Base-by-base conservation (phyloP, 2,797 vertebrate genomes). In the Melopsittacus undulatus region DNA sequence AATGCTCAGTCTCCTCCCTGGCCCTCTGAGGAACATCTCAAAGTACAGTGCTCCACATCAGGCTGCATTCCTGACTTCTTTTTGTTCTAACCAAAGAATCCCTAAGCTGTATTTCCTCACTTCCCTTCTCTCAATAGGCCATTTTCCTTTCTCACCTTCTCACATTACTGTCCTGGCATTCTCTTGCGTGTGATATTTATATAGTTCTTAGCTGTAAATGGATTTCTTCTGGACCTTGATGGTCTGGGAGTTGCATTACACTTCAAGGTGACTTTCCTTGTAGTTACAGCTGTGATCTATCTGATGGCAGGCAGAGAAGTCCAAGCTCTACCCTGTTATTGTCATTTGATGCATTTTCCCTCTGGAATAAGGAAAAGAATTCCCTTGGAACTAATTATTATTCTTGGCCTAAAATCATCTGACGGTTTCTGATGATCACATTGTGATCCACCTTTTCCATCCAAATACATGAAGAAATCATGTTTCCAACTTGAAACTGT, bases 221-320 rank as follows among this genome's bases (percentile, higher is more conserved):
- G 91, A 54, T 95, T 96, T 94, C 70, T 94, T 79, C 56, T 95
- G 93, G 61, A 46, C n/a, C 77, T 79, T 20, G 83, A 17, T 51
- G 51, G 13, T 73, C 67, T 92, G 46, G 90, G 95, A 96, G 62
- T 95, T 96, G 74, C 68, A 30, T 95, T 92, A 90, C 73, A 62
- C 68, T 90, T 80, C 93, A 95, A 95, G 88, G 92, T 95, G 77
- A 93, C 93, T 94, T 96, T 95, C 13, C 32, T 38, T 68, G 34
- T 9, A 13, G 11, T 77, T 94, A 16, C 34, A 86, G 80, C 85
- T 89, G 36, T 73, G 61, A 24, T 69, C 48, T 85, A 13, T 76
- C 36, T 74, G 54, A 77, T 49, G 30, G 40, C 59, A 89, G 67
- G 24, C 70, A 27, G 38, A 2, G 1, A 54, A 85, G 34, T 81